Base-by-base conservation (phyloP, 1,140 invertebrate species). In the Colletes gigas region DNA sequence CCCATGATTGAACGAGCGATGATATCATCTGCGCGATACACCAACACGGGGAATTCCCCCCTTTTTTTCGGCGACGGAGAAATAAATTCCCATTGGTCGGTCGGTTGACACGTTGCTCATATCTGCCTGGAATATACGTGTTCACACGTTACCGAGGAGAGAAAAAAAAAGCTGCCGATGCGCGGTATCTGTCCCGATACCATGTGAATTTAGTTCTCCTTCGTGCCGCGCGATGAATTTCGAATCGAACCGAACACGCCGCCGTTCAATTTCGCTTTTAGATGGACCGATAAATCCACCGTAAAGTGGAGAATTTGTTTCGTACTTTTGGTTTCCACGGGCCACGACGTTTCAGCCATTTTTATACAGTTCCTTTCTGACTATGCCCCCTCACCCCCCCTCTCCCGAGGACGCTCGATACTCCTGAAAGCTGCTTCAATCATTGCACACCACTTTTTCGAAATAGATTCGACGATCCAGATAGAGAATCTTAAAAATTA, bases 1-100 rank as follows among this genome's bases (percentile, higher is more conserved):
- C 39, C 50, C 19, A 76, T 68, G 74, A 76, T 76, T 76, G 50
- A 76, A 76, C 73, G 62, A 57, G 63, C 52, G 74, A 57, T 76
- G 74, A 76, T 76, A 68, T 76, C 74, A 76, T 76, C 63, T 1
- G 52, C 63, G 5, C 63, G 63, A 57, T 57, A 67, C 60, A 67
- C n/a, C 19, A 39, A 30, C 73, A 47, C 30, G 9, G 63, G 74
- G 63, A 47, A 76, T 76, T 68, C 74, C 63, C 39, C 52, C 57
- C 41, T 76, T 73, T 73, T 62, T 50, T 9, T 6, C n/a, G n/a
- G 15, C 2, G 19, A 17, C 63, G 60, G 19, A 47, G 50, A 57
- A 76, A 76, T 76, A 76, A 59, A 47, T 76, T 57, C 7, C 63
- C 65, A 68, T 68, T 59, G 74, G 74, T 30, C 39, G 39, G 10